A percentile compares a stretch with the other conserved stretches of the same genome.
Conservation (phyloP, 2,888 invertebrate genomes). For the Dryocosmus kuriphilus region DNA sequence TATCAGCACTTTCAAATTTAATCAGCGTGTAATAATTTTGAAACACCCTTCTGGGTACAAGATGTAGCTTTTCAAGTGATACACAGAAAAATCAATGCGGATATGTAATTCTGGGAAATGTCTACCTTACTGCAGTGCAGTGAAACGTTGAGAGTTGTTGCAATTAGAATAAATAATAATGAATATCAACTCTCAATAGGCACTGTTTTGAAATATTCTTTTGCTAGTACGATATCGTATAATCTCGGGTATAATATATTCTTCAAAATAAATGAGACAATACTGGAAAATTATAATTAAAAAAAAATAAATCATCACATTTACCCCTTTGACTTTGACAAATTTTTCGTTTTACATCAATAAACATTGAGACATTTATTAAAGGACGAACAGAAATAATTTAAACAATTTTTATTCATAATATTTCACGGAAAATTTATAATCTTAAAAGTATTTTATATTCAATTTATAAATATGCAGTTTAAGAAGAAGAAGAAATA, state of each 20-base stretch:
- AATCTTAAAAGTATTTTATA: too few relatives aligned
- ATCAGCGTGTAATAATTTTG: background rate
- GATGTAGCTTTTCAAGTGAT: background rate
- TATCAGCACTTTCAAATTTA: background rate
- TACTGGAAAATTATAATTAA: background rate
- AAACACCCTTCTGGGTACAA: background rate
- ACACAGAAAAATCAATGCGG: background rate
- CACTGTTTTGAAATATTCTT: background rate
- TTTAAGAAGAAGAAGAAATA: too few relatives aligned
- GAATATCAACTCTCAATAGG: background rate
- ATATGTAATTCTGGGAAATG: background rate
- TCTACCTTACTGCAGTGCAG: background rate
- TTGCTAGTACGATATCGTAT: background rate
- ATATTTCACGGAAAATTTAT: too few relatives aligned
- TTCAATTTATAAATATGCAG: too few relatives aligned
- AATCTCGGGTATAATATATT: too few relatives aligned
- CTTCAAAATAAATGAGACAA: background rate
- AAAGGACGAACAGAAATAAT: too few relatives aligned
- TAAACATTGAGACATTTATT: too few relatives aligned
- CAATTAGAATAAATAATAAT: slow-evolving; percentile 7
- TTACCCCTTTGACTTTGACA: too few relatives aligned
- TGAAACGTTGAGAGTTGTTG: background rate
- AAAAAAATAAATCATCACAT: background rate
- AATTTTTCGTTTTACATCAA: too few relatives aligned
- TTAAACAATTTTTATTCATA: too few relatives aligned